A percentile compares a stretch with the other conserved stretches of the same genome.
These are phyloP conservation scores for Patella pellucida DNA, from an alignment of 2,888 invertebrate genomes.

Conservation along the genomic window DNA sequence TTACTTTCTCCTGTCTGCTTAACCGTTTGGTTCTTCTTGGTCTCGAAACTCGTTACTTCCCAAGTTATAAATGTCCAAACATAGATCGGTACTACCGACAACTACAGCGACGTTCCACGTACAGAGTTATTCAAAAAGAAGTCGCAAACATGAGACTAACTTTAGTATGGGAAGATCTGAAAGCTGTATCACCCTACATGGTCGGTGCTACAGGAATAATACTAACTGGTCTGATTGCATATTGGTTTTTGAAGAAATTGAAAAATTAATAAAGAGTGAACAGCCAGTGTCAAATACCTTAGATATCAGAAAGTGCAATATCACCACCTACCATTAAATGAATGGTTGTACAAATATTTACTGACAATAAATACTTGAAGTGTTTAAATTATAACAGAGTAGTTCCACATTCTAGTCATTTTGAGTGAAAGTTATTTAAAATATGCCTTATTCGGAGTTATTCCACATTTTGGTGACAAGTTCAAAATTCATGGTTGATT, in stretches of 20 bases:
- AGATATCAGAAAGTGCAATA: too few relatives aligned
- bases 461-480: too few relatives aligned
- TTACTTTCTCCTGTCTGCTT: constrained; percentile 54
- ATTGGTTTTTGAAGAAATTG: constrained; percentile 31
- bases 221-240: constrained; percentile 38
- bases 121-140: constrained; percentile 47
- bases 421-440: too few relatives aligned
- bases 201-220: constrained; percentile 45
- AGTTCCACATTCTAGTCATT: too few relatives aligned
- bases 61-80: constrained; percentile 47
- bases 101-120: constrained; percentile 47
- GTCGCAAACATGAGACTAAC: constrained; percentile 52
- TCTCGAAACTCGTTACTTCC: constrained; percentile 50
- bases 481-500: too few relatives aligned
- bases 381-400: too few relatives aligned
- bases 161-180: constrained; percentile 54
- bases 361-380: too few relatives aligned
- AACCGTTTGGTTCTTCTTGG: constrained; percentile 54
- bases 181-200: constrained; percentile 52
- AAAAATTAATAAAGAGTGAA: neutral
- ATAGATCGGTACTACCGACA: constrained; percentile 51
- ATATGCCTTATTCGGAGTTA: too few relatives aligned
- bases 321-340: too few relatives aligned
- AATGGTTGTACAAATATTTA: too few relatives aligned
- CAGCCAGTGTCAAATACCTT: too few relatives aligned